Base-by-base conservation (phyloP, 2,888 invertebrate species). In the Pandemis corylana region DNA sequence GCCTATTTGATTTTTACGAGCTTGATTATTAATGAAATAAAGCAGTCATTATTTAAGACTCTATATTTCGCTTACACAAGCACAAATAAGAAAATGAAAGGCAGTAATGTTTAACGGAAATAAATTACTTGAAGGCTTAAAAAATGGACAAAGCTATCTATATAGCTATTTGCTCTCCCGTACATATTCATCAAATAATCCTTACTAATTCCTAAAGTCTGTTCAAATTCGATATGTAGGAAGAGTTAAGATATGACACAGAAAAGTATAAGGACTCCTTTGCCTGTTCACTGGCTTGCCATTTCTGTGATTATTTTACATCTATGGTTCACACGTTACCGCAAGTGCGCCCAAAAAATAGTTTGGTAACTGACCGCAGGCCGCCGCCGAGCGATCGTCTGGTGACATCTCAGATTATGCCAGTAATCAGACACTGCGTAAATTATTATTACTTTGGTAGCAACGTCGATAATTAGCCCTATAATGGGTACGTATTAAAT, bases 361-460 rank as follows among this genome's bases (percentile, higher is more conserved):
- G 84, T 75, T 75, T 75, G 83, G 88, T 87, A 89, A 87, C 84
- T 86, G 84, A 90, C 87, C 89, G 81, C 88, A 89, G 85, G 64
- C 68, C 9, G 56, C 65, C 49, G 51, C 10, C 46, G 51, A 15
- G 59, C 53, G 49, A 64, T 65, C 53, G 56, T 83, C 82, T 84
- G 83, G 84, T 84, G 85, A 87, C 84, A 86, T 88, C 86, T 85
- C 85, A 83, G 84, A 66, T 67, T 71, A 84, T 84, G 81, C 78
- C 78, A 78, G 68, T 72, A 72, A 72, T 72, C 62, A 59, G 59
- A 59, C 78, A 81, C 78, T 81, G 81, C 82, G 77, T 77, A 76
- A 76, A 76, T 65, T 78, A 77, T 77, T 78, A 78, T 77, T 78
- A 51, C 5, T 44, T 51, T 72, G 62, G 68, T 69, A 71, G 71